These are phyloP conservation scores for Cherax destructor DNA, from an alignment of 1,140 invertebrate genomes.

Conservation along the genomic window DNA sequence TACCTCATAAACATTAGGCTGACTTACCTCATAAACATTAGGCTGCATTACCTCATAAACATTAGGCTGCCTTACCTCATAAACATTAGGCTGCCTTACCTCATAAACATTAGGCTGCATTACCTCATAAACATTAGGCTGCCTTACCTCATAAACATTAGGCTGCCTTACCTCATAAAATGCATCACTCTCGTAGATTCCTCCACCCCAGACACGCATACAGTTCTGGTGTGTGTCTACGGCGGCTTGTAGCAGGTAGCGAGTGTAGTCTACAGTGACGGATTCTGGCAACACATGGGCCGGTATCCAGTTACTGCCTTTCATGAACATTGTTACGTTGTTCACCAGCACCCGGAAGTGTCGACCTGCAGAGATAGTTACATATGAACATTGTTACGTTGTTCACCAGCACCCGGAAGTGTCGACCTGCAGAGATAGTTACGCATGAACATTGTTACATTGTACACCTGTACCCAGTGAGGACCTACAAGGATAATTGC, in stretches of 20 bases:
- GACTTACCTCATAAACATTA: conserved; percentile 89
- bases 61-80: conserved; percentile 83
- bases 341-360: conserved; percentile 86
- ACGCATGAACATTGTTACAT: no score
- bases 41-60: no score
- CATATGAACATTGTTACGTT: no score
- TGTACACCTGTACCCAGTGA: no score
- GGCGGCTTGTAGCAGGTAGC: conserved; percentile 82
- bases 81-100: conserved; percentile 85
- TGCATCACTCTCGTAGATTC: conserved; percentile 92
- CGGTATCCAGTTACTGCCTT: conserved; percentile 98
- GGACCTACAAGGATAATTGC: no score
- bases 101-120: no score
- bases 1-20: conserved; percentile 90
- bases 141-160: conserved; percentile 84
- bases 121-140: no score
- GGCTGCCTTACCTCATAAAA: conserved; percentile 85
- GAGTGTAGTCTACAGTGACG: conserved; percentile 77
- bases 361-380: conserved; percentile 41
- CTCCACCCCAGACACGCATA: conserved; percentile 98
- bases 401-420: no score
- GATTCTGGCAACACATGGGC: conserved; percentile 90
- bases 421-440: no score
- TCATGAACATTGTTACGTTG: conserved; percentile 91
- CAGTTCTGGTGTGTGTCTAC: conserved; percentile 93